A percentile compares a stretch with the other conserved stretches of the same genome.
Evolutionary conservation across 1,140 invertebrate genomes (phyloP).

Genomic region (Meloidogyne hapla): DNA sequence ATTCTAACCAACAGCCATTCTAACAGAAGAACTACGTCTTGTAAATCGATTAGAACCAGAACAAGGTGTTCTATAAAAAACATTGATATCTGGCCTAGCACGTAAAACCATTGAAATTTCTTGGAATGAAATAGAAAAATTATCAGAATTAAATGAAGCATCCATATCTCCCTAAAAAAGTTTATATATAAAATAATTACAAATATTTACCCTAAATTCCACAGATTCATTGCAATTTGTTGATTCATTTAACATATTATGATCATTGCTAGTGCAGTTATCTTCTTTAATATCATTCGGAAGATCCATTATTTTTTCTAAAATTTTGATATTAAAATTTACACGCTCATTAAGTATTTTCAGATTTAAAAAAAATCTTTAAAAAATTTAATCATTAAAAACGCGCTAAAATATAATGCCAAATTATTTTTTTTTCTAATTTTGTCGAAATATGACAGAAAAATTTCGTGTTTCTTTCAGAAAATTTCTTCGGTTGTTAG

Average conservation of each 20-base stretch:
- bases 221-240: conserved; percentile 15
- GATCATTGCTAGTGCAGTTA: not conserved
- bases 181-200: not conserved
- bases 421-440: not conserved
- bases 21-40: conserved; percentile 16
- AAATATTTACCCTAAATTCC: conserved; percentile 14
- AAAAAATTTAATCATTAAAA: not conserved
- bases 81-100: conserved; percentile 24
- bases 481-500: not conserved
- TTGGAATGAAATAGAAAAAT: conserved; percentile 23
- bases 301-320: not conserved
- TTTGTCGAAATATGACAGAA: no score
- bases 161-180: conserved; percentile 20
- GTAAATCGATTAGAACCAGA: conserved; percentile 20
- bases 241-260: not conserved
- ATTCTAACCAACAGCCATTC: not conserved
- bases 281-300: not conserved
- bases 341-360: no score
- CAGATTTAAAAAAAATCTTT: no score
- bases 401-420: not conserved
- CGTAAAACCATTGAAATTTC: conserved; percentile 24
- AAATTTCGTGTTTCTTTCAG: no score
- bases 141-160: conserved; percentile 18
- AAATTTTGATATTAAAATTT: no score
- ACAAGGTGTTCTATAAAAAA: conserved; percentile 25